Base-by-base conservation (phyloP, 2,888 invertebrate genomes). In the Gymnosoma rotundatum region DNA sequence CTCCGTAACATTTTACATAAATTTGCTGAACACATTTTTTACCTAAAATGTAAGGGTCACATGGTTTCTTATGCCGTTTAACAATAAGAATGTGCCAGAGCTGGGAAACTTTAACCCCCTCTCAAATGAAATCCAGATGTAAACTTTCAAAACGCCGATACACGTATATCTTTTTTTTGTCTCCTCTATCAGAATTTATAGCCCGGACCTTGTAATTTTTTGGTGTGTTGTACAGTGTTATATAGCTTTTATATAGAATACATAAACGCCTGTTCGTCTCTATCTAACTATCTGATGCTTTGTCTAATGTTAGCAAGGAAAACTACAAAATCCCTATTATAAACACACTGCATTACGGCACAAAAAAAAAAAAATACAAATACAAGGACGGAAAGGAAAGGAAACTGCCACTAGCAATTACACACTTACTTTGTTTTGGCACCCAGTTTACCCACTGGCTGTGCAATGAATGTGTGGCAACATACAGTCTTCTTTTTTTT, bases 341-440 rank as follows among this genome's bases (percentile, higher is more conserved):
- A 78, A 63, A 78, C 69, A 63, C 45, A 45, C 45, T 20, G 63
- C n/a, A 63, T 32, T 32, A 32, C 32, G 7, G 7, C 32, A 32
- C 32, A 32, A 32, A 61, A 18, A 63, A 48, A 48, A 32, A 20
- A 45, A 12, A n/a, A 18, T 6, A 42, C 12, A 12, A 48, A 48
- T 48, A 48, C n/a, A 25, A 56, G 58, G 60, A 61, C 76, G 69
- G 63, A 70, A 74, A 61, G 69, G 63, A 70, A 74, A 61, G 58
- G 50, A 70, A 81, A 76, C 48, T 70, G 81, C 81, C 81, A 70
- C 64, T 75, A 64, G 81, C 81, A 64, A 70, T 75, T 64, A 81
- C 50, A 81, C 74, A 81, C 63, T 80, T 67, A 58, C 64, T 45
- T 36, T 50, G 32, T 70, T 61, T 58, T 81, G 58, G 75, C 75